Base-by-base conservation (phyloP, 2,888 invertebrate genomes). In the Horisme vitalbata region DNA sequence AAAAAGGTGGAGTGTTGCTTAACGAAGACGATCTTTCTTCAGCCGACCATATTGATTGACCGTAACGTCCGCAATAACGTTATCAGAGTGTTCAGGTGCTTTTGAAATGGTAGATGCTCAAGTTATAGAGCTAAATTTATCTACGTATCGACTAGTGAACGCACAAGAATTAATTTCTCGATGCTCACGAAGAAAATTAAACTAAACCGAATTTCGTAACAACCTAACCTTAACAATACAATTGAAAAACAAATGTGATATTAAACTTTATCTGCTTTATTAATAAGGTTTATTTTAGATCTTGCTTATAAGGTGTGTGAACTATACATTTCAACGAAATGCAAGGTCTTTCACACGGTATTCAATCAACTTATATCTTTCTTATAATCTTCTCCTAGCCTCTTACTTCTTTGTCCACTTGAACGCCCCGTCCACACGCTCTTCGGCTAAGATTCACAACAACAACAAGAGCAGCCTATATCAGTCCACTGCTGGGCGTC, bases 131-230 rank as follows among this genome's bases (percentile, higher is more conserved):
- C n/a, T n/a, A n/a, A n/a, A n/a, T n/a, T n/a, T n/a, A n/a, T 23
- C 23, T 32, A 24, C 31, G 31, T 12, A 11, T 27, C 13, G 1
- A 23, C 30, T 9, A 24, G 30, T 31, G 35, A 43, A 44, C 12
- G 28, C 27, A 10, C 24, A 34, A 36, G 34, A 32, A 35, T 37
- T 43, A 33, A 24, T 48, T 68, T 63, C 63, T 59, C 62, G 56
- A 63, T 56, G 65, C 63, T 68, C 72, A 75, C 70, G 71, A 72
- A 70, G 75, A 66, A 78, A 75, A 79, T 76, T 70, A 72, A 57
- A 52, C 49, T 54, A 31, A 48, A 44, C 48, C 35, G 30, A 38
- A 30, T 48, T 38, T 28, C 48, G 30, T 43, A 39, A 41, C 14
- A 32, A 18, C 18, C 18, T 39, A 48, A 39, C 48, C 48, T 48